phyloP scores from a whole-genome alignment of 2,888 invertebrate genomes.

The Operophtera brumata region DNA sequence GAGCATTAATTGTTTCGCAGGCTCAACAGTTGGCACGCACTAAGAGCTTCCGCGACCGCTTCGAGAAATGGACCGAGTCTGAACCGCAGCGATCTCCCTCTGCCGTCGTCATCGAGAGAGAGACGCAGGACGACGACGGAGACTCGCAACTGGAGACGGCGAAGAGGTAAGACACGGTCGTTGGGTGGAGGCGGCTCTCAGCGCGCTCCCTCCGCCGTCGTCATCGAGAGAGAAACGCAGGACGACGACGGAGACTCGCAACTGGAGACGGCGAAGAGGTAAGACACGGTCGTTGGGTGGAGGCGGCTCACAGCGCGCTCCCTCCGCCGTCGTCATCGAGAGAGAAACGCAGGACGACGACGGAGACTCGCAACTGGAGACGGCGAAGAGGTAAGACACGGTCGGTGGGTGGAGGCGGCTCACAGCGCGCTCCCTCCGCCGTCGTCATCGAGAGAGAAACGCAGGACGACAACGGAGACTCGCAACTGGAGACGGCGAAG shows the following conservation, averaged over 20 bases:
- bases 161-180: conserved; percentile 77
- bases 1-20: conserved; percentile 43
- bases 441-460: conserved; percentile 63
- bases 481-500: conserved; percentile 86
- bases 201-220: too few relatives aligned
- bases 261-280: too few relatives aligned
- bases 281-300: too few relatives aligned
- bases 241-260: too few relatives aligned
- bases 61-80: conserved; percentile 90
- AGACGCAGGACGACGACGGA: conserved; percentile 79
- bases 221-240: too few relatives aligned
- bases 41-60: conserved; percentile 91
- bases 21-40: conserved; percentile 90
- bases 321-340: too few relatives aligned
- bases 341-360: not conserved
- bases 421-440: conserved; percentile 61
- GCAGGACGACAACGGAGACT: conserved; percentile 82
- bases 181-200: too few relatives aligned
- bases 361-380: not conserved
- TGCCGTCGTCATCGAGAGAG: conserved; percentile 60
- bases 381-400: too few relatives aligned
- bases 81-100: conserved; percentile 77
- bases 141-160: conserved; percentile 93
- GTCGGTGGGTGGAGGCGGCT: too few relatives aligned
- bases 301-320: too few relatives aligned